Base-by-base conservation (phyloP, 2,888 invertebrate genomes). In the Parnassius mnemosyne region DNA sequence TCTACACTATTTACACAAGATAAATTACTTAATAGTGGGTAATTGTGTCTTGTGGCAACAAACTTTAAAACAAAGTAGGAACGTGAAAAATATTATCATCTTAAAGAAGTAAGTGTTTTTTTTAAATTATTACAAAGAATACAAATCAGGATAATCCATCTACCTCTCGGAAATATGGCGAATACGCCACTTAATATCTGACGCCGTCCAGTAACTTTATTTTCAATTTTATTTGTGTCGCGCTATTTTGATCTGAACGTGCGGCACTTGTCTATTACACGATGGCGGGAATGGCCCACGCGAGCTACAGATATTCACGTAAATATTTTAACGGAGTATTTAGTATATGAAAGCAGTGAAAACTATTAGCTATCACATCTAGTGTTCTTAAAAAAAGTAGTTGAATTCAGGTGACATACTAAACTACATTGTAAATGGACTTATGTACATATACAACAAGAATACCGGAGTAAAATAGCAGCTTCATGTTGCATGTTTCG, bases 221-320 rank as follows among this genome's bases (percentile, higher is more conserved):
- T 91, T 89, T 87, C 77, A 81, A 87, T 88, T 91, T 90, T 90
- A 91, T 91, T 90, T 89, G 87, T 89, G 91, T 89, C 89, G 89
- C 79, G 87, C 91, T 91, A 90, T 91, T 90, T 91, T 74, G 73
- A 87, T 77, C 82, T 76, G 83, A 85, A 84, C 85, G 82, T 81
- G 85, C 84, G 84, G 84, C 86, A 88, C 87, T 88, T 87, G 86
- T 87, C 84, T 83, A 83, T 81, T 87, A 82, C 84, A 85, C 79
- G 77, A 77, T 75, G 77, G 78, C 75, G 78, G 79, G 76, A 77
- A 72, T 78, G 76, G 80, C 87, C 85, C 83, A 85, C 87, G 87
- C 86, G 71, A 71, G 72, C 75, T 73, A 69, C 70, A 76, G 74
- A 72, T 80, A 76, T 79, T 81, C 75, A 70, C 71, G 67, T 70